phyloP scores from a whole-genome alignment of 64 coral and sea anemone species.

The Porites australiensis region DNA sequence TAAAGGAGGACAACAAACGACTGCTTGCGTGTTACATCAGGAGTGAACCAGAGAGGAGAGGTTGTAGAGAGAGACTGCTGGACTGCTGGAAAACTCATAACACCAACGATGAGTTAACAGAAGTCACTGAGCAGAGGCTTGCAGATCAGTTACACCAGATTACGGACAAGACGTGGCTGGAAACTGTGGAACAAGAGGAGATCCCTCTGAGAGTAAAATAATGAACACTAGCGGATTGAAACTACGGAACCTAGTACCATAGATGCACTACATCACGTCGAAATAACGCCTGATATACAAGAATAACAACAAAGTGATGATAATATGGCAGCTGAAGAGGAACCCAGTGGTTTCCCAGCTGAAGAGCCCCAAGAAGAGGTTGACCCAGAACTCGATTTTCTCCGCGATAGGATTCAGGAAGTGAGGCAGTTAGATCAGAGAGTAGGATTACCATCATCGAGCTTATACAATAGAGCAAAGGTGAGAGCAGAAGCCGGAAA shows the following conservation, averaged over 20 bases:
- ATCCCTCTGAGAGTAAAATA: slow-evolving; percentile 16
- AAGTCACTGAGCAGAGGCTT: too few species aligned
- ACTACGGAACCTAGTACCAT: background rate
- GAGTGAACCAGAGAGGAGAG: too few species aligned
- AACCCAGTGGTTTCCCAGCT: background rate
- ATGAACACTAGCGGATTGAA: slow-evolving; percentile 26
- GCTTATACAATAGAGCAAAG: slow-evolving; percentile 32
- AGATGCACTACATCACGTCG: background rate
- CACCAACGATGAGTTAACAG: too few species aligned
- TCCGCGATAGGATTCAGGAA: slow-evolving; percentile 35
- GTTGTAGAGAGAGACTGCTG: too few species aligned
- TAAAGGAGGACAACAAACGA: background rate
- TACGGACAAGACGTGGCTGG: slow-evolving; percentile 37
- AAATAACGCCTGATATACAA: too few species aligned
- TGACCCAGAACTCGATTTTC: background rate
- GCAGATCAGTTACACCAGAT: background rate
- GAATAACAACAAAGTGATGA: too few species aligned
- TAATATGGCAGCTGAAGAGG: too few species aligned
- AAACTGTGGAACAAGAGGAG: slow-evolving; percentile 38
- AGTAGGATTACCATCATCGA: slow-evolving; percentile 62
- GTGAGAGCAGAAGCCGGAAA: background rate
- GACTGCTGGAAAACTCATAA: too few species aligned
- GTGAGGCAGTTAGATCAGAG: slow-evolving; percentile 29
- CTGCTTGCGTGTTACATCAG: too few species aligned
- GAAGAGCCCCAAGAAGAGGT: too few species aligned